Evolutionary conservation across 1,140 invertebrate genomes (phyloP), one percentile per base, ranked within the genome.

Genomic region (Micrasema minimum): DNA sequence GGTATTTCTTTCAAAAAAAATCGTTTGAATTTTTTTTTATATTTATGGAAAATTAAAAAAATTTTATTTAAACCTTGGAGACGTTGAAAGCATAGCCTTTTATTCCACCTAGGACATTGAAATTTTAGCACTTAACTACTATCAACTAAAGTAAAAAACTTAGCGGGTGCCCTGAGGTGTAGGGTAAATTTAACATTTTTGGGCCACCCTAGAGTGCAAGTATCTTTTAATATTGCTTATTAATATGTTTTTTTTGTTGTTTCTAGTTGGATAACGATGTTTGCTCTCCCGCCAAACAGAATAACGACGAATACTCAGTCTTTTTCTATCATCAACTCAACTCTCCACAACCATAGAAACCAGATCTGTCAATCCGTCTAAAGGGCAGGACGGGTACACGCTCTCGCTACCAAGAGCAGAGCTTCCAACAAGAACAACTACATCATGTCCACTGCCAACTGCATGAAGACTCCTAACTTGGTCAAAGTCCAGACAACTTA

Each of bases 241-340:
- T 51, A 51, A 57, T 69, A 72, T 71, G 48, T 65, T 50, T 64
- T 46, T n/a, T n/a, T n/a, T 22, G 64, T 75, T 35, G 22, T 53
- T 81, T 79, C 5, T 78, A 84, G 83, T 66, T 82, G 77, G 83
- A 85, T 66, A 82, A 81, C 12, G 68, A 74, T 41, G 10, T 48
- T 11, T 46, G 55, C 6, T 31, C 65, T 12, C 26, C 48, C n/a
- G n/a, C 26, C 10, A 74, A 74, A 62, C 64, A 71, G 50, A 68
- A 68, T 20, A 74, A 69, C 31, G 66, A 68, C 11, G 69, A 74
- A 11, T 75, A 68, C 38, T 75, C 6, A 75, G 69, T 35, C 66
- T 75, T 7, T 66, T 59, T 66, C 69, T 10, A 75, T 75, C 35
- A 74, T 74, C 59, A 74, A 75, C 26, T 57, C 66, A 12, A 43